Evolutionary conservation across 2,113 vertebrate genomes (phyloP).

Genomic region (Mormyrus iriodes): DNA sequence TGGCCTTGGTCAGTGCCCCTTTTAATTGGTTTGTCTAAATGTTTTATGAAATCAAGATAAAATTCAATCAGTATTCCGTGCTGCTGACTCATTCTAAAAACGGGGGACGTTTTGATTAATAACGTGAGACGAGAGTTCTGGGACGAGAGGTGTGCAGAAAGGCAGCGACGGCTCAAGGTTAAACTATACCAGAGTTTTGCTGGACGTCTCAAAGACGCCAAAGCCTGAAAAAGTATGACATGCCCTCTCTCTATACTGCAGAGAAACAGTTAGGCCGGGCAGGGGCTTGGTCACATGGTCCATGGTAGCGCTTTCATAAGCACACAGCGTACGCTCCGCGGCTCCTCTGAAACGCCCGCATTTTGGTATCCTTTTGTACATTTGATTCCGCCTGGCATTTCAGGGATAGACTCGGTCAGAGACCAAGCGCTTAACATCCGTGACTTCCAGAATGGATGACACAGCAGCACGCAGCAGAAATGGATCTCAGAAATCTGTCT

Average conservation of each 20-base stretch:
- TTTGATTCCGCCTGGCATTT: not conserved
- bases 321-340: not conserved
- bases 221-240: not conserved
- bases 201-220: not conserved
- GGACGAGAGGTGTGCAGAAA: constrained; percentile 44
- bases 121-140: constrained; percentile 30
- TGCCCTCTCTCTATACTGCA: not conserved
- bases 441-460: not conserved
- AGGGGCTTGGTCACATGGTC: not conserved
- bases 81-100: constrained; percentile 54
- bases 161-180: constrained; percentile 54
- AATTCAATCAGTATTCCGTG: constrained; percentile 59
- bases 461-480: not conserved
- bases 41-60: constrained; percentile 63
- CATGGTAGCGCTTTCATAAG: not conserved
- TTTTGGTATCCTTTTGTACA: not conserved
- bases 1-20: constrained; percentile 47
- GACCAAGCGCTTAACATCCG: not conserved
- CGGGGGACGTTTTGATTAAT: constrained; percentile 56
- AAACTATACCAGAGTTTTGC: constrained; percentile 36
- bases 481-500: not conserved
- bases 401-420: not conserved
- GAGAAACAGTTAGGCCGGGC: not conserved
- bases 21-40: constrained; percentile 66
- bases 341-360: not conserved